Conservation (phyloP, 1,140 invertebrate genomes). For the Berghia stephanieae region DNA sequence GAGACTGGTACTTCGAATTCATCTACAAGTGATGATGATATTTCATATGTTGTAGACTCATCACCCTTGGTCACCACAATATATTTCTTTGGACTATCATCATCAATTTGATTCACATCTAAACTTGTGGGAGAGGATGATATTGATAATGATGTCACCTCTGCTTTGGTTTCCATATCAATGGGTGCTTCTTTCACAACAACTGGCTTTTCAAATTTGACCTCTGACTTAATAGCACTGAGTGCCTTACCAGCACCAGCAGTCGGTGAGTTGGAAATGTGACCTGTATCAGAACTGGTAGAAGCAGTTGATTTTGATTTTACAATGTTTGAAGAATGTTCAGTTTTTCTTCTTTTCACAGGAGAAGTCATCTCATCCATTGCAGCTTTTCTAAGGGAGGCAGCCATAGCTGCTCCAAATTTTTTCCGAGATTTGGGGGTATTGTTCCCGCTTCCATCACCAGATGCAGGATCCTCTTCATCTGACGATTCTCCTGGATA, state of each 20-base stretch:
- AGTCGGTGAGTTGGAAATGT: no score
- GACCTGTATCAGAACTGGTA: no score
- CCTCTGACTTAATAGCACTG: no score
- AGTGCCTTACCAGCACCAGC: background rate
- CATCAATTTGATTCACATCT: no score
- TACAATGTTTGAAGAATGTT: background rate
- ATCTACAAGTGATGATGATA: background rate
- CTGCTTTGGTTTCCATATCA: background rate
- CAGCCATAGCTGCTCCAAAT: constrained; percentile 30
- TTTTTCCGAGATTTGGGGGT: constrained; percentile 8
- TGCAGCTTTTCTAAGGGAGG: constrained; percentile 24
- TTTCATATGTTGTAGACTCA: constrained; percentile 17
- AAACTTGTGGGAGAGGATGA: no score
- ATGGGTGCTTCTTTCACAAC: background rate
- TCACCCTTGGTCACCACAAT: constrained; percentile 29
- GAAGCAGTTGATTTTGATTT: background rate
- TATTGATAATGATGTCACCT: background rate
- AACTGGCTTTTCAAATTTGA: constrained; percentile 5
- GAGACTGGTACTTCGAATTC: background rate
- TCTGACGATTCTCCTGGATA: constrained; percentile 25
- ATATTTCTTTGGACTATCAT: constrained; percentile 30
- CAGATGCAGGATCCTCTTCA: constrained; percentile 20
- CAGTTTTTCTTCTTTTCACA: constrained; percentile 10
- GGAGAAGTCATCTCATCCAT: constrained; percentile 21
- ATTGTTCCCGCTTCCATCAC: background rate